Evolutionary conservation across 2,888 invertebrate genomes (phyloP), one percentile per base, ranked within the genome.

Genomic region (Nephrocerus scutellatus): DNA sequence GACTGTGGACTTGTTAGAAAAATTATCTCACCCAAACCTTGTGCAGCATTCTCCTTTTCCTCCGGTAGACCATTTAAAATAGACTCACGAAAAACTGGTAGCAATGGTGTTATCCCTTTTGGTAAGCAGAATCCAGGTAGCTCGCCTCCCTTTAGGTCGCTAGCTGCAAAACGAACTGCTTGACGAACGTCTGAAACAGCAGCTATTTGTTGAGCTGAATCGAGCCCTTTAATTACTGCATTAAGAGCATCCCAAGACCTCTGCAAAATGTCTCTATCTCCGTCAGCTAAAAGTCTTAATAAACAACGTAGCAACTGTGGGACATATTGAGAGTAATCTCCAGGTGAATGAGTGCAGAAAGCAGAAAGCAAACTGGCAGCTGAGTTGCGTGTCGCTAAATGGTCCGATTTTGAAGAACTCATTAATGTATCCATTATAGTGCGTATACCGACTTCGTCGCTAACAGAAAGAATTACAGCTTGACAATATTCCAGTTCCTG

Each of bases 41-140:
- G 82, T 6, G 96, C 91, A 0, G 96, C 95, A 48, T 84, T 84
- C 70, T 96, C 97, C 66, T 97, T 97, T 62, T 91, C 82, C 50
- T 97, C 97, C 1, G 93, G 91, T 40, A 87, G 75, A 1, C 96
- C 97, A 70, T 91, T 93, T 30, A 98, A 73, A 60, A 98, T 87
- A 3, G 95, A 91, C 71, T 98, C 97, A 30, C 97, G 80, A 74
- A 96, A 95, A 41, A 97, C 83, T 0, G 93, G 92, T 46, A 97
- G 72, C 44, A 98, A 80, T 7, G 97, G 95, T 4, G 89, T 82
- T 38, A 97, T 89, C 39, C 91, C 91, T 77, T 93, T 93, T 0
- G 91, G 88, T 52, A 93, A 70, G 63, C 93, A 95, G 66, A 96
- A 91, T 9, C 95, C 96, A 9, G 95, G 93, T 39, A 89, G 70